Evolutionary conservation across 2,888 invertebrate species (phyloP).

Genomic region (Keiferia lycopersicella): DNA sequence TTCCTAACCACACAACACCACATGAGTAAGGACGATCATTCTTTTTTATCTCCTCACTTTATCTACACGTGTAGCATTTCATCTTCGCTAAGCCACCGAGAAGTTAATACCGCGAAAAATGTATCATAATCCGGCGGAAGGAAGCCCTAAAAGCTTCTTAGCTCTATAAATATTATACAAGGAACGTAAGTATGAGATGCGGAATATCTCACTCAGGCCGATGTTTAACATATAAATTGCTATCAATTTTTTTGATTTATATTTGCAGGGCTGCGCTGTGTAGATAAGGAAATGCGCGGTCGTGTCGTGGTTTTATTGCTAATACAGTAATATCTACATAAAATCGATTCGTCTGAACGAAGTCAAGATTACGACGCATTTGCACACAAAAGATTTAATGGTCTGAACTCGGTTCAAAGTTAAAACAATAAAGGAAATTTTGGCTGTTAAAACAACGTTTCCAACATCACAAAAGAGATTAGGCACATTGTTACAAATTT

Average conservation of each 20-base stretch:
- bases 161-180: slow-evolving; percentile 45
- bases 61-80: slow-evolving; percentile 30
- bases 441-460: slow-evolving; percentile 11
- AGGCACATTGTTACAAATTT: slow-evolving; percentile 1
- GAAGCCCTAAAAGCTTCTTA: slow-evolving; percentile 37
- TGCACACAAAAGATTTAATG: not conserved
- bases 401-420: not conserved
- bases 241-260: slow-evolving; percentile 64
- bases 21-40: slow-evolving; percentile 23
- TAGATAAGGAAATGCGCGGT: slow-evolving; percentile 60
- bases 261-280: slow-evolving; percentile 60
- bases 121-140: slow-evolving; percentile 36
- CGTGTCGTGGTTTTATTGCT: slow-evolving; percentile 56
- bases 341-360: slow-evolving; percentile 53
- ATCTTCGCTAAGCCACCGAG: slow-evolving; percentile 29
- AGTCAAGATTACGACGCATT: slow-evolving; percentile 41
- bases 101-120: slow-evolving; percentile 37
- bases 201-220: slow-evolving; percentile 65
- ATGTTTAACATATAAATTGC: slow-evolving; percentile 77
- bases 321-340: no score
- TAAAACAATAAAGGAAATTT: not conserved
- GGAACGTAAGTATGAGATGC: slow-evolving; percentile 55
- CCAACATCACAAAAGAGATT: slow-evolving; percentile 8
- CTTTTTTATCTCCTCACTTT: slow-evolving; percentile 28
- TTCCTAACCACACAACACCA: slow-evolving; percentile 1